Base-by-base conservation (phyloP, 2,888 invertebrate genomes). In the Ceraclea dissimilis region DNA sequence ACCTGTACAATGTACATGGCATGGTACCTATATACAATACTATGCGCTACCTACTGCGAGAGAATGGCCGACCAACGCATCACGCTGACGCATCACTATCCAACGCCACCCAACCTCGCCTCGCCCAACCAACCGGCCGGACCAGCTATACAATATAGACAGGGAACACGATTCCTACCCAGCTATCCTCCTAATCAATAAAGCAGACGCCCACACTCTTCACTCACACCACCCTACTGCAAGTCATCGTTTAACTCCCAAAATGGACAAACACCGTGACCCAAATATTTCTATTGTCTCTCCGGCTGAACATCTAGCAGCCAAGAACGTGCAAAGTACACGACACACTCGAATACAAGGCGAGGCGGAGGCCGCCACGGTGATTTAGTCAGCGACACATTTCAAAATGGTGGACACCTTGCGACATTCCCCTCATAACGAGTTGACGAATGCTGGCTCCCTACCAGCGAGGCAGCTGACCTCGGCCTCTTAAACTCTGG, bases 331-430 rank as follows among this genome's bases (percentile, higher is more conserved):
- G 19, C 47, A 18, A 47, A 18, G 19, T 26, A 16, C 10, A 13
- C 44, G 55, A 44, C 51, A 46, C 22, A 17, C n/a, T 8, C 22
- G 52, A 18, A 39, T n/a, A 19, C 44, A 8, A 34, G 17, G n/a
- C 34, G 34, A 49, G 49, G 46, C 21, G 26, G 50, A 33, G 43
- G 43, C 51, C 31, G 52, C 57, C 57, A 54, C 46, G 53, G 47
- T 51, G 57, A 54, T 50, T 57, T 44, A 31, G 56, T 48, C 58
- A 52, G 46, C 50, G 52, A 49, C 54, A 50, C 51, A 49, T 75
- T 75, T 75, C 77, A 77, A 78, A 77, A 77, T 77, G 78, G 76
- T 75, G 75, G 76, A 76, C 75, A 75, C 78, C 79, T 79, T 79
- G 78, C 79, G 78, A 78, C 79, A 74, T 76, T 76, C 79, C 71